Base-by-base conservation (phyloP, 2,888 invertebrate genomes). In the Podotricha telesiphe region DNA sequence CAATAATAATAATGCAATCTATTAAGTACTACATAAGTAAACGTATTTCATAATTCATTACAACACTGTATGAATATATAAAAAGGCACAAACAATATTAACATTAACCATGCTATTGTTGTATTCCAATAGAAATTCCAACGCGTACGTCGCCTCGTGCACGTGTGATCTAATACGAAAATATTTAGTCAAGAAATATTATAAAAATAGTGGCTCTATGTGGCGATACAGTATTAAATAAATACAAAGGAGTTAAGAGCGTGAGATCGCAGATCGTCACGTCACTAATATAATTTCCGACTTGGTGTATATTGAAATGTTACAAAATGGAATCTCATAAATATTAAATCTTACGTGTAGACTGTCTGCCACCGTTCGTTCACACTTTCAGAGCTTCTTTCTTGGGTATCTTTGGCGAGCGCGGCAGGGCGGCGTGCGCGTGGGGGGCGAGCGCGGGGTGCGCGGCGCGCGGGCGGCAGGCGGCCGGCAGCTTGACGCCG, bases 161-260 rank as follows among this genome's bases (percentile, higher is more conserved):
- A 73, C 69, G 72, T 76, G 69, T 74, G 28, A 28, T 69, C 68
- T 68, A 75, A 77, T 75, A 74, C 77, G 79, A 77, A 80, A 28
- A 28, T 81, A 79, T 79, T 80, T 82, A 83, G 80, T 86, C 80
- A 85, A 87, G 82, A 81, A 82, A 85, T 86, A 82, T 82, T 91
- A 90, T 86, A 91, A 92, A 92, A 92, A 92, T 92, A 91, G 85
- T 88, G 87, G 71, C 73, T 86, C 88, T 85, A 87, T 91, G 89
- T 90, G 89, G 88, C 87, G 83, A 88, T 28, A 28, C 28, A 28
- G 2, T 28, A 4, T 4, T 4, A 28, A 28, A 83, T 76, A 76
- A 73, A 56, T 63, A 66, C 53, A 71, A 55, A 37, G 48, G 66
- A 68, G 15, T 34, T 67, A 28, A 17, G 47, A 53, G 40, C 45